Base-by-base conservation (phyloP, 2,888 invertebrate genomes). In the Sinodicranocentrus sp. region DNA sequence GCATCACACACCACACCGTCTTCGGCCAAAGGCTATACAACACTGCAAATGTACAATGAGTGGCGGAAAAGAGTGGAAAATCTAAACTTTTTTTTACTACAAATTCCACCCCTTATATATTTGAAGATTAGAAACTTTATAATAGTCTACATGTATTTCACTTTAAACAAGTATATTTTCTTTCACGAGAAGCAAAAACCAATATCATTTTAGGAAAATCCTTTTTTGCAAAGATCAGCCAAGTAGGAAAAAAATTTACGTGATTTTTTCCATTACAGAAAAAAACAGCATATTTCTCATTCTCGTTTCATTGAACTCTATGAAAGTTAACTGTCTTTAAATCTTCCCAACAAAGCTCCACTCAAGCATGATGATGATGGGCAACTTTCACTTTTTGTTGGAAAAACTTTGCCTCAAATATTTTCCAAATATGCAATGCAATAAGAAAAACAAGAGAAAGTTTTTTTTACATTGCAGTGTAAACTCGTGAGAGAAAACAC, bases 371-470 rank as follows among this genome's bases (percentile, higher is more conserved):
- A 57, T 57, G 48, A 28, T 70, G 71, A 72, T 43, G 43, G 71
- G 71, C 43, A 72, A 72, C 57, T 57, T 59, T 72, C 71, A 43
- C 28, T 28, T 72, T 72, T 71, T 59, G 57, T 57, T 28, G 21
- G 39, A 52, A 52, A 28, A 48, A 39, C 17, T 52, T 6, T 8
- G 25, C 43, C 19, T 15, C 5, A 63, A 19, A 63, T 63, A 63
- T 39, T 57, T 19, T 54, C 33, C 57, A 54, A 25, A 59, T 59
- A 72, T 43, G 59, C 33, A 59, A 39, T 23, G 17, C 57, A 72
- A 72, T 39, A 76, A 76, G 44, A 67, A 67, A 28, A 76, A 63
- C 26, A 28, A 67, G 71, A 57, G 59, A 59, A 57, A 72, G 71
- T 71, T 71, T 57, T 25, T 21, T 52, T 70, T 54, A 23, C 44